phyloP scores from a whole-genome alignment of 2,888 invertebrate species.

The Leptinotarsa tumamoca region DNA sequence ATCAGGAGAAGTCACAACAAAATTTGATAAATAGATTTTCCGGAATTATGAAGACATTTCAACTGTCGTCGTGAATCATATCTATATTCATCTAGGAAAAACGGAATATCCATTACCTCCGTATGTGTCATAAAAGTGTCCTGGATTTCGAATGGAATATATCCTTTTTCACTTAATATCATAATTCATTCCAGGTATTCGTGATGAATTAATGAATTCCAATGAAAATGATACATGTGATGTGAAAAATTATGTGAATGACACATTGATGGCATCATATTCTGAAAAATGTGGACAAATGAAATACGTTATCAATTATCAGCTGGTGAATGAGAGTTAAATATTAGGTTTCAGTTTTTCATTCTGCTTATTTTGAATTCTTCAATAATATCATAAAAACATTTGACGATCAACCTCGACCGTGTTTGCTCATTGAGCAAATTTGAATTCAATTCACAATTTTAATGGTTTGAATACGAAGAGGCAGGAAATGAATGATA shows the following conservation, averaged over 20 bases:
- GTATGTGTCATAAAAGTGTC: neutral
- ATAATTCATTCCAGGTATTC: neutral
- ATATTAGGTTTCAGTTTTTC: no score
- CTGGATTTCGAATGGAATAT: neutral
- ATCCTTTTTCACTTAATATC: neutral
- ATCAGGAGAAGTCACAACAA: neutral
- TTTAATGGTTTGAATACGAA: no score
- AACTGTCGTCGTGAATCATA: neutral
- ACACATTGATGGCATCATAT: neutral
- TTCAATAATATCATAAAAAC: no score
- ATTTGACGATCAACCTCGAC: no score
- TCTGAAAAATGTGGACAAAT: neutral
- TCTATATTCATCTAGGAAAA: neutral
- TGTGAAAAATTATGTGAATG: neutral
- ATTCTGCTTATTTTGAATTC: no score
- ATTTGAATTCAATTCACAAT: no score
- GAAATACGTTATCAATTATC: neutral
- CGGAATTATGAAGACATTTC: neutral
- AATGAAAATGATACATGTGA: neutral
- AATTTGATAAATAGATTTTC: neutral
- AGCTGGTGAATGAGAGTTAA: neutral
- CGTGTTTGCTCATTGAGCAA: no score
- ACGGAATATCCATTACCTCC: neutral
- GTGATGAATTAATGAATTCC: neutral
- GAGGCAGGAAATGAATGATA: no score